These are phyloP conservation scores for Dasypolia templi DNA, from an alignment of 2,888 invertebrate species.

Conservation along the genomic window DNA sequence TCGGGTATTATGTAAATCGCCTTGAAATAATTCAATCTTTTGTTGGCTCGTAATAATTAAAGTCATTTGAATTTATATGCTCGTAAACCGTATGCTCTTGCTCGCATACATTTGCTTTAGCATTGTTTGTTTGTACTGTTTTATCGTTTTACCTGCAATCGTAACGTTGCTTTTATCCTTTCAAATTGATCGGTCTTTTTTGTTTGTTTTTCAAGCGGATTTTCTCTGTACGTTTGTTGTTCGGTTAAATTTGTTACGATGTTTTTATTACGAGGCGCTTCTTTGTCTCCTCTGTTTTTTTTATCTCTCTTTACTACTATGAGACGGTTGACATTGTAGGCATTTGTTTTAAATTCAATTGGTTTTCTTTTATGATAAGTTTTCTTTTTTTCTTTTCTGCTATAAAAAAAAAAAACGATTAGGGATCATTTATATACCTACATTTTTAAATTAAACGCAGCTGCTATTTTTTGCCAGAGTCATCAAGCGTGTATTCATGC, in stretches of 20 bases:
- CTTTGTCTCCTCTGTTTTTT: constrained; percentile 8
- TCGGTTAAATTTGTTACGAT: constrained; percentile 11
- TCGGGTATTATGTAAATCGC: constrained; percentile 74
- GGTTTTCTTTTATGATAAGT: not conserved
- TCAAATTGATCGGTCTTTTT: constrained; percentile 54
- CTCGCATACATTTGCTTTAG: constrained; percentile 49
- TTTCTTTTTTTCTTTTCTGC: constrained; percentile 5
- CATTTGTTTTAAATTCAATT: not conserved
- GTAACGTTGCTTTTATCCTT: constrained; percentile 49
- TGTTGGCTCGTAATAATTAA: constrained; percentile 76
- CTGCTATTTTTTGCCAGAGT: constrained; percentile 25
- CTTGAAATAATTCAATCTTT: constrained; percentile 74
- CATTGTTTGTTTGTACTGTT: constrained; percentile 53
- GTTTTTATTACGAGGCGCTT: constrained; percentile 30
- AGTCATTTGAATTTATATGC: constrained; percentile 73
- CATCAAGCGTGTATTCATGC: constrained; percentile 4
- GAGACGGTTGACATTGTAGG: not conserved
- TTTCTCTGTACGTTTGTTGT: constrained; percentile 32
- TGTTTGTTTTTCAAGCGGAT: constrained; percentile 53
- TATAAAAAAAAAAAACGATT: constrained; percentile 16
- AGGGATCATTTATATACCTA: constrained; percentile 8
- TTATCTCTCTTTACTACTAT: constrained; percentile 8
- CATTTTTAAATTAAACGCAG: constrained; percentile 27
- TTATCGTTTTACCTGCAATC: constrained; percentile 55
- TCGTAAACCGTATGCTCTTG: constrained; percentile 67